Evolutionary conservation across 2,888 invertebrate genomes (phyloP), one percentile per base, ranked within the genome.

Genomic region (Dicyrtoma fusca): DNA sequence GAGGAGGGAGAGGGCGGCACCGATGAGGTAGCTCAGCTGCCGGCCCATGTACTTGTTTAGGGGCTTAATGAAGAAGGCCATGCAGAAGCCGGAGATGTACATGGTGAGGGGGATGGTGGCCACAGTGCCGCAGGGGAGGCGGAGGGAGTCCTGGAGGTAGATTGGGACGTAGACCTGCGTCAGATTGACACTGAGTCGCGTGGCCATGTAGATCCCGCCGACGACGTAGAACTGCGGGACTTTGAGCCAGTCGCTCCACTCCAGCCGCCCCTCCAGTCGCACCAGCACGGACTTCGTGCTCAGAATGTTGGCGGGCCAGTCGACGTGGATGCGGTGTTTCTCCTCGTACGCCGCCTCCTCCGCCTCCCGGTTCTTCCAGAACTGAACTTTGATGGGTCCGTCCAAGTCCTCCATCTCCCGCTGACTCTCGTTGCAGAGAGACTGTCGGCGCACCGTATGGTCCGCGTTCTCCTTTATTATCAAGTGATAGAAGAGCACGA

Each of bases 41-140:
- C 90, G 86, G 8, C 91, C 91, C 26, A 87, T 82, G 72, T 83
- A 82, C 72, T 88, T 86, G 80, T 92, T 92, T 64, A 92, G 83
- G 26, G 85, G 86, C 80, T 90, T 89, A 78, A 93, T 90, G 0
- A 88, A 83, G 76, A 92, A 83, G 0, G 95, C 92, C 0, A 91
- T 90, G 2, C 89, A 82, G 80, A 95, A 90, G 78, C 95, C 93
- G 72, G 92, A 90, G 2, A 92, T 82, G 83, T 90, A 95, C 86
- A 94, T 90, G n/a, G 91, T 88, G 72, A 96, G 86, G 0, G 95
- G 95, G 42, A 95, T 87, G 34, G 91, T 87, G 14, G 95, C 95
- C 51, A 92, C 84, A 26, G 89, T 86, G 73, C 91, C 89, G 11
- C 92, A 92, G 1, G 89, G 86, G 82, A 92, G 86, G 44, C 88